Percentiles rank a stretch among this genome's conserved stretches.
These are phyloP conservation scores for Zaprionus nigranus DNA, from an alignment of 1,140 invertebrate species.

Conservation along the genomic window DNA sequence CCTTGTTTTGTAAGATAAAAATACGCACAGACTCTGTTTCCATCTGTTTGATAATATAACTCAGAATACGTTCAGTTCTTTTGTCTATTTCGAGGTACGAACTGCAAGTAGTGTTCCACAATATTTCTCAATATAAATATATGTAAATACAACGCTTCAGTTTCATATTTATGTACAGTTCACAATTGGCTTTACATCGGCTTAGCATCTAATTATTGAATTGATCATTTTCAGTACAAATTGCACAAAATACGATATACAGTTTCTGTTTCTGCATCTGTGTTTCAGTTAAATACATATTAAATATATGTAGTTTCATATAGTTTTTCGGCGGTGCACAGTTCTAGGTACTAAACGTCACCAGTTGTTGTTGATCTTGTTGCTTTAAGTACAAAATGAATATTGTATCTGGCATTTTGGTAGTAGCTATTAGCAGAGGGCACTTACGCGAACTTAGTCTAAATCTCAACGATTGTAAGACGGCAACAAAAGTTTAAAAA, in stretches of 20 bases:
- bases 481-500: conserved; percentile 48
- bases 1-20: background rate
- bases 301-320: background rate
- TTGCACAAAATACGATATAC: conserved; percentile 49
- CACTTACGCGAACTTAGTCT: conserved; percentile 63
- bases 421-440: conserved; percentile 44
- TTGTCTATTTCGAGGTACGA: background rate
- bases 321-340: conserved; percentile 45
- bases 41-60: background rate
- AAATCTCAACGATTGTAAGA: conserved; percentile 57
- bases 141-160: conserved; percentile 36
- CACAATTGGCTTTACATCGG: conserved; percentile 53
- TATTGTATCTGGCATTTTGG: conserved; percentile 49
- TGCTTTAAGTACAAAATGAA: conserved; percentile 57
- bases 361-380: background rate
- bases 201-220: conserved; percentile 46
- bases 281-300: conserved; percentile 26
- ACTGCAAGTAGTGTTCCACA: background rate
- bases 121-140: conserved; percentile 7
- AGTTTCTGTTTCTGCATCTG: conserved; percentile 22
- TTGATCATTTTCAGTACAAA: conserved; percentile 63
- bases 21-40: background rate
- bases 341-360: conserved; percentile 27
- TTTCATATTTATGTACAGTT: conserved; percentile 66
- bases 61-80: background rate